Percentiles rank a stretch among this genome's conserved stretches.
These are phyloP conservation scores for Tetragonula carbonaria DNA, from an alignment of 2,888 invertebrate species.

Conservation along the genomic window DNA sequence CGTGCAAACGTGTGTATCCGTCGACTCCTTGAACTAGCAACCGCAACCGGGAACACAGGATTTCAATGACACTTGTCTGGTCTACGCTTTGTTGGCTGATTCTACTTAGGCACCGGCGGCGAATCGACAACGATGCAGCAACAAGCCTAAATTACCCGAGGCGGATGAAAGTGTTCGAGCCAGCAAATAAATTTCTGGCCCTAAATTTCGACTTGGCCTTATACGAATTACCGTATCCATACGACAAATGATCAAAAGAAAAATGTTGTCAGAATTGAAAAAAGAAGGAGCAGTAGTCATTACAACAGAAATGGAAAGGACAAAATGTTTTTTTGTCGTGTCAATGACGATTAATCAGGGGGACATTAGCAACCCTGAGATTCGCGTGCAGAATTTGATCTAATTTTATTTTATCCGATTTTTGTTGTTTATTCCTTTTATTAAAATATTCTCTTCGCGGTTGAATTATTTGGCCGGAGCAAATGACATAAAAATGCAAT, in stretches of 20 bases:
- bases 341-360: no score
- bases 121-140: background rate
- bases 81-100: constrained; percentile 4
- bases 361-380: no score
- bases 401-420: no score
- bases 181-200: background rate
- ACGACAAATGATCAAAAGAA: background rate
- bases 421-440: no score
- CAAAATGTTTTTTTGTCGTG: no score
- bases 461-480: no score
- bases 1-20: constrained; percentile 33
- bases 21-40: constrained; percentile 40
- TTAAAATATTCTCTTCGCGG: no score
- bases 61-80: constrained; percentile 27
- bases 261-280: background rate
- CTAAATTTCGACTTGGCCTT: background rate
- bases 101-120: background rate
- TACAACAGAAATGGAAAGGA: no score
- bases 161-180: constrained; percentile 10
- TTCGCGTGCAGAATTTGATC: no score
- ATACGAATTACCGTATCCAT: background rate
- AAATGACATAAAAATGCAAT: no score
- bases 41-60: constrained; percentile 18
- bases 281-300: background rate
- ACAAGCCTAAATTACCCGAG: constrained; percentile 14